Conservation (phyloP, 2,888 invertebrate genomes). For the Polymixis lichenea region DNA sequence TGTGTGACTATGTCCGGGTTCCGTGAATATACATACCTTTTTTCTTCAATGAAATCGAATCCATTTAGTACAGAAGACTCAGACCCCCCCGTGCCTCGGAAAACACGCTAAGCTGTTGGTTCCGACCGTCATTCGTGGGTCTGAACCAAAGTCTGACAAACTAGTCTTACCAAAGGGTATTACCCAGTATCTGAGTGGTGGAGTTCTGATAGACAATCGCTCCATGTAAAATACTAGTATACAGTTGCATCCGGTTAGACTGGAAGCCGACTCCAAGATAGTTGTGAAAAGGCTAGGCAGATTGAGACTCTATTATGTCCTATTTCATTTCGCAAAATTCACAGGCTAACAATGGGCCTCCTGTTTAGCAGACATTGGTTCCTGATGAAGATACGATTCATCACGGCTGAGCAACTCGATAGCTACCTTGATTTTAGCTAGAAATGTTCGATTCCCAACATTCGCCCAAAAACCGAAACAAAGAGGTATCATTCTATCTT, state of each 20-base stretch:
- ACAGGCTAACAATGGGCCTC: neutral
- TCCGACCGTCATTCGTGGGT: too few relatives aligned
- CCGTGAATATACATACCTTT: neutral
- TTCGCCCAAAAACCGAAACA: neutral
- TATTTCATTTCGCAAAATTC: neutral
- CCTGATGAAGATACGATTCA: neutral
- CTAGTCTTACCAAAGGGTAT: too few relatives aligned
- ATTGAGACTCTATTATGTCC: neutral
- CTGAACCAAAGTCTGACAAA: too few relatives aligned
- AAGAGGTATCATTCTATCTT: neutral
- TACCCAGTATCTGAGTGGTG: too few relatives aligned
- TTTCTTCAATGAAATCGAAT: neutral
- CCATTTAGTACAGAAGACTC: neutral
- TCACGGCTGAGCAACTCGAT: conserved; percentile 5
- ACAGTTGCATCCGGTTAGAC: too few relatives aligned
- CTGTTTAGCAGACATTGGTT: neutral
- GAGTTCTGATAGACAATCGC: too few relatives aligned
- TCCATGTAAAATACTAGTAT: too few relatives aligned
- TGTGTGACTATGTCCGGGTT: conserved; percentile 3
- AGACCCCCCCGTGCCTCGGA: too few relatives aligned
- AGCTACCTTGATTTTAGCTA: too few relatives aligned
- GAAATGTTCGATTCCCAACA: neutral
- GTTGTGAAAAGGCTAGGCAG: too few relatives aligned
- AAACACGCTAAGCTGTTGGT: too few relatives aligned
- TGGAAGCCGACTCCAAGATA: too few relatives aligned